Conservation (phyloP, 1,140 invertebrate species). For the Ips nitidus region DNA sequence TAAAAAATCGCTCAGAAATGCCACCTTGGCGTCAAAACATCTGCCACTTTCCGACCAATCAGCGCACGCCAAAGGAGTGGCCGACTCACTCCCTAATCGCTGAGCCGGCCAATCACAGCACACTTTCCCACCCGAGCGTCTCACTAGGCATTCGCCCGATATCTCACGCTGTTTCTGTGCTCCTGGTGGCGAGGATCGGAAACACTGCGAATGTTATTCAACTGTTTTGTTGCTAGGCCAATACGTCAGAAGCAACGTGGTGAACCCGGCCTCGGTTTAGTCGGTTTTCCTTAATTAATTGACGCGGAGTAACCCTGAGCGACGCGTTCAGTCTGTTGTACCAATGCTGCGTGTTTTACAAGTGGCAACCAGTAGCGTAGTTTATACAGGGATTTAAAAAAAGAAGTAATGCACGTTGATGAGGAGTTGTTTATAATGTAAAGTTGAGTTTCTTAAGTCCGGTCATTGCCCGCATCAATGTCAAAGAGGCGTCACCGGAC, state of each 20-base stretch:
- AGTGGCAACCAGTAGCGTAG: too few species aligned
- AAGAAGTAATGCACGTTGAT: too few species aligned
- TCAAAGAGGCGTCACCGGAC: too few species aligned
- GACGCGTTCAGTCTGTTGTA: constrained; percentile 23
- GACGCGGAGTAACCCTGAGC: constrained; percentile 30
- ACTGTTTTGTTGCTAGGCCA: constrained; percentile 37
- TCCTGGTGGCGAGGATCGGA: constrained; percentile 25
- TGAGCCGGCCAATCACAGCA: constrained; percentile 11
- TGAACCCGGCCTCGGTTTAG: constrained; percentile 31
- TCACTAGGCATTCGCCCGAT: neutral
- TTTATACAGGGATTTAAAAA: too few species aligned
- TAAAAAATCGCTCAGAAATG: constrained; percentile 30
- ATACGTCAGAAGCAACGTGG: constrained; percentile 31
- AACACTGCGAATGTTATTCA: constrained; percentile 36
- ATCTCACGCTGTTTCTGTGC: constrained; percentile 9
- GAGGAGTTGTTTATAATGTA: too few species aligned
- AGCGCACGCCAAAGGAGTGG: constrained; percentile 14
- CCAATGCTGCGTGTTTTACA: too few species aligned
- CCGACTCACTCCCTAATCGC: constrained; percentile 8
- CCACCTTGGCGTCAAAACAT: constrained; percentile 28
- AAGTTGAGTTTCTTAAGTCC: too few species aligned
- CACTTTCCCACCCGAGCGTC: neutral
- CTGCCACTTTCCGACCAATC: constrained; percentile 33
- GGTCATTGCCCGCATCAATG: too few species aligned
- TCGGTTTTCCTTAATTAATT: constrained; percentile 36